These are phyloP conservation scores for Platycheirus rosarum DNA, from an alignment of 2,888 invertebrate species.

Conservation along the genomic window DNA sequence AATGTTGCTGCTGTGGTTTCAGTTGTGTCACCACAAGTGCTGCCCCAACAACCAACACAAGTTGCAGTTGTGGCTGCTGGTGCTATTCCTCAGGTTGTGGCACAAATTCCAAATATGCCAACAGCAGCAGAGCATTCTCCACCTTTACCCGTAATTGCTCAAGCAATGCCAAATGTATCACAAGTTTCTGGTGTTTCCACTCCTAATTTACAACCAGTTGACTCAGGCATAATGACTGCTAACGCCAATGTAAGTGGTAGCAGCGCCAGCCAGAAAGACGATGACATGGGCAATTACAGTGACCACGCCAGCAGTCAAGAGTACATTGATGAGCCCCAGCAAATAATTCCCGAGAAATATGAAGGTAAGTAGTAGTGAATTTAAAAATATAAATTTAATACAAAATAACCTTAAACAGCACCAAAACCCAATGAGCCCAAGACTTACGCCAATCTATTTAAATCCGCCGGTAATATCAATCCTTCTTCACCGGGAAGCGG, in stretches of 20 bases:
- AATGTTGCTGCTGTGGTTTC: slow-evolving; percentile 75
- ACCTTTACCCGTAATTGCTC: slow-evolving; percentile 58
- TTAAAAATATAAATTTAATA: not conserved
- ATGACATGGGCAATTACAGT: slow-evolving; percentile 62
- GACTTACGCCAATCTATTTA: slow-evolving; percentile 94
- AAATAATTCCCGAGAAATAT: slow-evolving; percentile 80
- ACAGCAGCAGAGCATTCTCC: slow-evolving; percentile 56
- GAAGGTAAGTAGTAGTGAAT: slow-evolving; percentile 76
- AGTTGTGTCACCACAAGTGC: slow-evolving; percentile 60
- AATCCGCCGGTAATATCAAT: slow-evolving; percentile 82
- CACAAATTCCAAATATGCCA: slow-evolving; percentile 50
- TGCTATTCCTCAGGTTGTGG: slow-evolving; percentile 59
- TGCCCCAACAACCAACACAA: slow-evolving; percentile 56
- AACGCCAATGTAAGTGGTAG: slow-evolving; percentile 34
- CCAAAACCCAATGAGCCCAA: slow-evolving; percentile 87
- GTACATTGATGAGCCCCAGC: slow-evolving; percentile 60
- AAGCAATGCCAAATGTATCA: slow-evolving; percentile 39
- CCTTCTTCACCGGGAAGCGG: slow-evolving; percentile 78
- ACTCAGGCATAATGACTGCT: slow-evolving; percentile 31
- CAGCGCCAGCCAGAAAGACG: slow-evolving; percentile 42
- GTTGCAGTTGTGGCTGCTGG: slow-evolving; percentile 59
- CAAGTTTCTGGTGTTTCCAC: slow-evolving; percentile 39
- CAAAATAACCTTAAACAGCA: slow-evolving; percentile 67
- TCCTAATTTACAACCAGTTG: slow-evolving; percentile 50
- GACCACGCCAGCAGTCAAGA: slow-evolving; percentile 63